A percentile compares a stretch with the other conserved stretches of the same genome.
These are phyloP conservation scores for Phalacrocorax aristotelis DNA, from an alignment of 2,113 vertebrate genomes.

Conservation along the genomic window DNA sequence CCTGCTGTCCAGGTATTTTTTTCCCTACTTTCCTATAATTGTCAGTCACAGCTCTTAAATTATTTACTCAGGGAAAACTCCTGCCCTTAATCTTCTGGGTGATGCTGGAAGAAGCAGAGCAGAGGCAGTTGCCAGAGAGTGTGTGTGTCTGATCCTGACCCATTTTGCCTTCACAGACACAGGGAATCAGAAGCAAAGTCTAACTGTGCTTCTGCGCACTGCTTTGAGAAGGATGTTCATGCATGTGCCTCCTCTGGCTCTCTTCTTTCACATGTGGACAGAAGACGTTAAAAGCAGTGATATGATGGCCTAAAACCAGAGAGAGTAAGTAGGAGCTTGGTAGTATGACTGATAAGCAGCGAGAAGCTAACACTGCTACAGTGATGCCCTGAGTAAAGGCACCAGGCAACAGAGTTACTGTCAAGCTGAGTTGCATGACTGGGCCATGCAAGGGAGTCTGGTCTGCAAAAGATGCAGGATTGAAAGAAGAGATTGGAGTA, in stretches of 20 bases:
- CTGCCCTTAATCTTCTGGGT: not conserved
- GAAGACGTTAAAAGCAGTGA: not conserved
- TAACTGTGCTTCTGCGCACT: not conserved
- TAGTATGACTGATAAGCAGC: not conserved
- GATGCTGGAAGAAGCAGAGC: not conserved
- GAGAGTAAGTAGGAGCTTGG: not conserved
- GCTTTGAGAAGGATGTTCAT: not conserved
- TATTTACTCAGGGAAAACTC: not conserved
- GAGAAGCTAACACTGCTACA: not conserved
- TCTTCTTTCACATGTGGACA: not conserved
- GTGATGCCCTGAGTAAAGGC: not conserved
- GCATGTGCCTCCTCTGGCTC: not conserved
- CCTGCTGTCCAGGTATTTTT: not conserved
- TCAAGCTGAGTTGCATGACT: rapidly evolving
- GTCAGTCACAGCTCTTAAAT: not conserved
- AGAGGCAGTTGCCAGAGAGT: not conserved
- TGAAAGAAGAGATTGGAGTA: not conserved
- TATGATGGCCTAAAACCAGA: not conserved
- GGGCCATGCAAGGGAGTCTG: not conserved
- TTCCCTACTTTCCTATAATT: not conserved
- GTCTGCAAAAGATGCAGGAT: not conserved
- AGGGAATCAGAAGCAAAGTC: not conserved
- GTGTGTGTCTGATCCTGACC: not conserved
- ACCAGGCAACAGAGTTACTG: not conserved
- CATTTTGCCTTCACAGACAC: not conserved